Evolutionary conservation across 2,797 vertebrate species (phyloP).

Genomic region (Macroramphosus scolopax): DNA sequence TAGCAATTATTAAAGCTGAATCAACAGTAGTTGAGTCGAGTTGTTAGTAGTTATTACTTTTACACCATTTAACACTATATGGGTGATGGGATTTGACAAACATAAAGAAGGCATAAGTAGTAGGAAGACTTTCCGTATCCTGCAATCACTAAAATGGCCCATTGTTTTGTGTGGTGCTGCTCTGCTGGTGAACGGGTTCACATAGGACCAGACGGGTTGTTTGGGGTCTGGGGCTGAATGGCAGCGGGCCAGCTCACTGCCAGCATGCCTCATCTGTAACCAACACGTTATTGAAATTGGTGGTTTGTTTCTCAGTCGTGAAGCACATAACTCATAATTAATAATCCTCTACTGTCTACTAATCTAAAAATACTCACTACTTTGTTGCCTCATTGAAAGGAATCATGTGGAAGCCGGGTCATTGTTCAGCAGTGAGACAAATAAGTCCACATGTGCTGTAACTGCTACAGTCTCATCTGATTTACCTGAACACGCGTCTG

Average conservation of each 20-base stretch:
- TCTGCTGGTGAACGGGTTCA: slow-evolving; percentile 30
- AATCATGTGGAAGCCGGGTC: slow-evolving; percentile 19
- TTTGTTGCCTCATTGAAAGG: slow-evolving; percentile 24
- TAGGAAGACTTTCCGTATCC: slow-evolving; percentile 11
- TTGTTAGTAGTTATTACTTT: too few relatives aligned
- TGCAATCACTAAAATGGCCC: slow-evolving; percentile 18
- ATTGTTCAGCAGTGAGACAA: slow-evolving; percentile 22
- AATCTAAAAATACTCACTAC: too few relatives aligned
- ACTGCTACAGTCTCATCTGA: too few relatives aligned
- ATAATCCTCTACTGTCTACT: slow-evolving; percentile 21
- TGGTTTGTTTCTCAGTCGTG: slow-evolving; percentile 16
- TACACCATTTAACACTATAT: too few relatives aligned
- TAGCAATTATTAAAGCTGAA: too few relatives aligned
- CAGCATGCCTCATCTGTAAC: slow-evolving; percentile 31
- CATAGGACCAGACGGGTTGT: slow-evolving; percentile 30
- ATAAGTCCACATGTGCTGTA: slow-evolving; percentile 4
- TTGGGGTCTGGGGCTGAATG: slow-evolving; percentile 34
- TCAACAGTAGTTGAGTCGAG: not conserved
- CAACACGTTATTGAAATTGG: slow-evolving; percentile 31
- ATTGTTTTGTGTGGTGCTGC: slow-evolving; percentile 23
- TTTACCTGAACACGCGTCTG: too few relatives aligned
- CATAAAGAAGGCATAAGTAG: slow-evolving; percentile 1
- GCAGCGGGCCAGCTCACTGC: slow-evolving; percentile 24
- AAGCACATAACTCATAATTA: slow-evolving; percentile 7
- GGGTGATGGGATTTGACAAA: slow-evolving; percentile 1